phyloP scores from a whole-genome alignment of 2,888 invertebrate species.

The Ditula angustiorana region DNA sequence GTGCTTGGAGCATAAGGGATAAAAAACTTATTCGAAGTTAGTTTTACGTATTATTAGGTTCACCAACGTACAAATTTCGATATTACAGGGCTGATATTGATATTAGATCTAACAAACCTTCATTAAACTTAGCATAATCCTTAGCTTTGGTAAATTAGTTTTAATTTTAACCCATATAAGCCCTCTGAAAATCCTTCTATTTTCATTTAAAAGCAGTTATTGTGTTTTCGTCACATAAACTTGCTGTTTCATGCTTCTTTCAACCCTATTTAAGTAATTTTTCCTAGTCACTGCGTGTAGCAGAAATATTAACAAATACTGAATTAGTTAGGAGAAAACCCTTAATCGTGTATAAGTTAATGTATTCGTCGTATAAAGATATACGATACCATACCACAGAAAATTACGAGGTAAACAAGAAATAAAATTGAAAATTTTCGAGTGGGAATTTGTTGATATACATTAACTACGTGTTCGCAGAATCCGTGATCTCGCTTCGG shows the following conservation, averaged over 20 bases:
- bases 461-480: too few species aligned
- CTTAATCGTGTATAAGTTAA: background rate
- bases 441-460: background rate
- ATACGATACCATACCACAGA: too few species aligned
- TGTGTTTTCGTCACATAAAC: conserved; percentile 5
- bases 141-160: background rate
- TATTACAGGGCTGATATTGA: too few species aligned
- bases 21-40: too few species aligned
- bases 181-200: background rate
- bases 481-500: too few species aligned
- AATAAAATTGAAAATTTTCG: too few species aligned
- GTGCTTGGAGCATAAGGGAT: too few species aligned
- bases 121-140: too few species aligned
- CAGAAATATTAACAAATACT: conserved; percentile 2
- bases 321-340: background rate
- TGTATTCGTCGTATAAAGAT: background rate
- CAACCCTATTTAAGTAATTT: conserved; percentile 12
- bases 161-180: background rate
- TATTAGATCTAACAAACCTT: background rate
- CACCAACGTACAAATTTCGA: too few species aligned
- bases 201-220: conserved; percentile 15
- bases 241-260: conserved; percentile 18
- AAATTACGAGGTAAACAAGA: too few species aligned
- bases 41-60: too few species aligned
- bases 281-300: conserved; percentile 21